phyloP scores from a whole-genome alignment of 2,888 invertebrate genomes.

The Nomada ruficornis region DNA sequence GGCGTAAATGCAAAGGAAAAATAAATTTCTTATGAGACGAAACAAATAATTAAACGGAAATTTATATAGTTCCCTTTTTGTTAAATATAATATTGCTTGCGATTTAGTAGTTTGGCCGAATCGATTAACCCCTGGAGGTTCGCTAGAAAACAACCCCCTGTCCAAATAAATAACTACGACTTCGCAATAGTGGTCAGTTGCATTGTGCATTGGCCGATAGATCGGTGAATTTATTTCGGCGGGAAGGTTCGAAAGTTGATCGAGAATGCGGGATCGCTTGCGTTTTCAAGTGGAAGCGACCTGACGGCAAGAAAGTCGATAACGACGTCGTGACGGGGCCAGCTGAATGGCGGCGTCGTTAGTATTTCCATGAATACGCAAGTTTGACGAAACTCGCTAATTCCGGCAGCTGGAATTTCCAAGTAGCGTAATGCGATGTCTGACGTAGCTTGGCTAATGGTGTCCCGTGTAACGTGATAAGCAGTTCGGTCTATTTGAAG shows the following conservation, averaged over 20 bases:
- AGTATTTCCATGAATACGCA: constrained; percentile 51
- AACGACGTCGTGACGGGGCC: constrained; percentile 32
- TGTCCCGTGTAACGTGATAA: constrained; percentile 16
- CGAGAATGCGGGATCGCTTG: background rate
- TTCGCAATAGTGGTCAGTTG: background rate
- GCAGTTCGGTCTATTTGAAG: background rate
- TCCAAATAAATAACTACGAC: background rate
- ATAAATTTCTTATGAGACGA: background rate
- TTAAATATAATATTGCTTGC: background rate
- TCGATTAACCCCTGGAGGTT: constrained; percentile 5
- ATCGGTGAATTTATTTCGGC: background rate
- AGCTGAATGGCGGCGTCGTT: constrained; percentile 48
- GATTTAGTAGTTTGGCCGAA: background rate
- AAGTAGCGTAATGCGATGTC: constrained; percentile 26
- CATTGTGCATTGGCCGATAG: background rate
- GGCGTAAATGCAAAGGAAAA: background rate
- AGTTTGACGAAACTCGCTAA: constrained; percentile 52
- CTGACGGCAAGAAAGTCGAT: constrained; percentile 19
- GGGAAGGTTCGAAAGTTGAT: background rate
- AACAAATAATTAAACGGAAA: background rate
- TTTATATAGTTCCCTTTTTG: background rate
- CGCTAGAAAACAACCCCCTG: background rate
- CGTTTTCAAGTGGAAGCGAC: background rate
- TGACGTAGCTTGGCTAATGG: constrained; percentile 27
- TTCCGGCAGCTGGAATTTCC: constrained; percentile 32